phyloP scores from a whole-genome alignment of 2,888 invertebrate genomes.

The Cosmorhoe ocellata region DNA sequence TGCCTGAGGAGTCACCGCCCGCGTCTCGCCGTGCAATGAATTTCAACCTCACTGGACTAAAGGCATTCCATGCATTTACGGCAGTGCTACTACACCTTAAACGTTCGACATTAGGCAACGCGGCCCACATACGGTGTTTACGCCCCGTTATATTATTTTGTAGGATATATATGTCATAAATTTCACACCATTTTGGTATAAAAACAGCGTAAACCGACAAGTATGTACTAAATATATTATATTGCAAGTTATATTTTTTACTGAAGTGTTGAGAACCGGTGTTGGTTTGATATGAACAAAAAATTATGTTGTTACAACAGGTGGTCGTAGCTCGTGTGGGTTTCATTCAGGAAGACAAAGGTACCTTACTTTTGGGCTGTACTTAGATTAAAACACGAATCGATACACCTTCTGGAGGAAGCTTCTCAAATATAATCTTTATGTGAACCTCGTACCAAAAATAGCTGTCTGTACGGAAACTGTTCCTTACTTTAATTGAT shows the following conservation, averaged over 20 bases:
- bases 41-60: conserved; percentile 57
- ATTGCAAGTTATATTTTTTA: conserved; percentile 9
- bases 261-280: conserved; percentile 51
- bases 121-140: conserved; percentile 66
- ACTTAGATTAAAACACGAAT: not conserved
- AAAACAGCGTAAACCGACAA: not conserved
- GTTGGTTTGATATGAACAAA: not conserved
- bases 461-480: not conserved
- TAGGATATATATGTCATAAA: conserved; percentile 38
- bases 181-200: conserved; percentile 35
- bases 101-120: conserved; percentile 65
- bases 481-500: conserved; percentile 19
- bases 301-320: conserved; percentile 22
- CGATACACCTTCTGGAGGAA: not conserved
- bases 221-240: not conserved
- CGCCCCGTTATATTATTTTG: conserved; percentile 66
- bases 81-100: conserved; percentile 59
- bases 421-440: not conserved
- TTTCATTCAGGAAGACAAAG: conserved; percentile 37
- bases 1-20: conserved; percentile 75
- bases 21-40: conserved; percentile 66
- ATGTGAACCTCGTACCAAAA: too few relatives aligned
- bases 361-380: conserved; percentile 25
- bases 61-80: conserved; percentile 62
- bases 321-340: conserved; percentile 39